A percentile compares a stretch with the other conserved stretches of the same genome.
Evolutionary conservation across 2,888 invertebrate genomes (phyloP).

Genomic region (Campoletis raptor): DNA sequence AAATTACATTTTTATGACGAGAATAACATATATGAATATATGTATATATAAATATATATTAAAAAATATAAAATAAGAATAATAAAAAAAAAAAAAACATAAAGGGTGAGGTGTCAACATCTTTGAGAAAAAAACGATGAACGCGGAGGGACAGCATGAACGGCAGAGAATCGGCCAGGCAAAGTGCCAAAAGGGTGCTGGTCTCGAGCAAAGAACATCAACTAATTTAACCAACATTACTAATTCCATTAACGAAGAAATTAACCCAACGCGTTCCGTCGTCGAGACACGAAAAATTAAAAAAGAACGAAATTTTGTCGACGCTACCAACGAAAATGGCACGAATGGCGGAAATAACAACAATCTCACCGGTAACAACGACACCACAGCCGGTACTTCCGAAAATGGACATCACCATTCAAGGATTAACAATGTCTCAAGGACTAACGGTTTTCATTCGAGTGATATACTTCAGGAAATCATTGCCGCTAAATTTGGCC

Average conservation of each 20-base stretch:
- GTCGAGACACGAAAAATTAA: slow-evolving; percentile 80
- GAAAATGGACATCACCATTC: slow-evolving; percentile 62
- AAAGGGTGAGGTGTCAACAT: slow-evolving; percentile 65
- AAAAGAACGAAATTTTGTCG: slow-evolving; percentile 76
- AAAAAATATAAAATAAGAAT: slow-evolving; percentile 18
- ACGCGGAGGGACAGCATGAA: slow-evolving; percentile 79
- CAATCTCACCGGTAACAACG: slow-evolving; percentile 62
- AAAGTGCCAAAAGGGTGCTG: slow-evolving; percentile 70
- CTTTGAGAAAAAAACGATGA: slow-evolving; percentile 75
- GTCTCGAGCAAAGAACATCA: slow-evolving; percentile 58
- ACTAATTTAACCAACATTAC: slow-evolving; percentile 23
- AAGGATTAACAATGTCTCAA: slow-evolving; percentile 33
- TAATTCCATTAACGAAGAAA: slow-evolving; percentile 70
- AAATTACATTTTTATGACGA: neutral
- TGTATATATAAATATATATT: neutral
- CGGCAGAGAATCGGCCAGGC: slow-evolving; percentile 76
- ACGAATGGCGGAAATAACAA: slow-evolving; percentile 49
- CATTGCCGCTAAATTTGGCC: slow-evolving; percentile 79
- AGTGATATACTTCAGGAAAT: slow-evolving; percentile 81
- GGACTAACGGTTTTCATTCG: slow-evolving; percentile 81
- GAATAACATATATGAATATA: neutral
- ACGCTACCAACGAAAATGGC: slow-evolving; percentile 70
- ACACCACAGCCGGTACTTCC: slow-evolving; percentile 53
- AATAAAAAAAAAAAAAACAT: slow-evolving; percentile 7
- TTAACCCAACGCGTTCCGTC: slow-evolving; percentile 67